Base-by-base conservation (phyloP, 2,797 vertebrate genomes). In the Botia almorhae region DNA sequence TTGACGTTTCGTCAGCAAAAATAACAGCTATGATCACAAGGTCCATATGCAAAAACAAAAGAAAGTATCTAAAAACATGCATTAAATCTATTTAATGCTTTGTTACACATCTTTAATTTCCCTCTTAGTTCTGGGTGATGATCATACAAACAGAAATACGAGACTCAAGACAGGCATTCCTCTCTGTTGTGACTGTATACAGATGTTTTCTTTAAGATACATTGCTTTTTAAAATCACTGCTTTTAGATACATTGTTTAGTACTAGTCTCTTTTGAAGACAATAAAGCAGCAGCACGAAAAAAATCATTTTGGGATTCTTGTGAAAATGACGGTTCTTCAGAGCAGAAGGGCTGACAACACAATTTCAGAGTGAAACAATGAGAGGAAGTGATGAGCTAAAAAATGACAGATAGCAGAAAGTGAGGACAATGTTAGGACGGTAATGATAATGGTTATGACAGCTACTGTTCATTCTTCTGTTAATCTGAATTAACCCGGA, bases 321-420 rank as follows among this genome's bases (percentile, higher is more conserved):
- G 78, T 83, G 90, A 75, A 89, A 86, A 88, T 89, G 90, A 90
- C 87, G 86, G 87, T 90, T 89, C 89, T 90, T 93, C 90, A 92
- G 84, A 92, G 81, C 88, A 89, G 82, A 81, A 82, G 74, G 86
- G 82, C 90, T 88, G 91, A 91, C 90, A 89, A 87, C 77, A 79
- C 87, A 89, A 91, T 90, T 87, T 91, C 88, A 88, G 79, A 74
- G 88, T 88, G 88, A 91, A 88, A 87, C 85, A 89, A 81, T 87
- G 56, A 86, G 82, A 87, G 86, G 85, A 86, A 86, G 82, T 87
- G 46, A 76, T 60, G 68, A 71, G 53, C 19, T 12, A 39, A 51
- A 46, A 69, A 60, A 77, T 39, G 33, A 65, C n/a, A 39, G 4
- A 63, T 61, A 61, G 26, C 55, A 11, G 0, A 36, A 46, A 46